phyloP scores from a whole-genome alignment of 2,888 invertebrate genomes.

The Leptopilina myrica region DNA sequence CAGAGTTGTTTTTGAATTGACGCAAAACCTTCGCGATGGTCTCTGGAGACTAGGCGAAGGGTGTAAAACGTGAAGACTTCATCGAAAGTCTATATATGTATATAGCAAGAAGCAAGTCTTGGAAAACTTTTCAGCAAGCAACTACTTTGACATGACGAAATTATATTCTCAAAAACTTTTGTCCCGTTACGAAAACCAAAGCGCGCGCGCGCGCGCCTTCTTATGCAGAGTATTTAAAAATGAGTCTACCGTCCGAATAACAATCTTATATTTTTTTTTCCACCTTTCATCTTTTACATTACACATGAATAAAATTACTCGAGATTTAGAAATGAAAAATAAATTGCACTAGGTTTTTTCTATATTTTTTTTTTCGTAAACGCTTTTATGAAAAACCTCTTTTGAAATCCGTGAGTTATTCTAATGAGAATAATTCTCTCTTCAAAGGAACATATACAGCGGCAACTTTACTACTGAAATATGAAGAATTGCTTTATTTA shows the following conservation, averaged over 20 bases:
- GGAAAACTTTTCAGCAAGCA: slow-evolving; percentile 52
- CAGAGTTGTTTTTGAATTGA: slow-evolving; percentile 31
- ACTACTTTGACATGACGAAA: slow-evolving; percentile 47
- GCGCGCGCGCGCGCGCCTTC: neutral
- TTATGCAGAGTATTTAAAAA: neutral
- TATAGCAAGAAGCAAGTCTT: slow-evolving; percentile 49
- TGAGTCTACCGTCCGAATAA: slow-evolving; percentile 2
- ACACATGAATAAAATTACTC: no score
- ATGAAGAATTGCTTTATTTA: no score
- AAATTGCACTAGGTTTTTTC: no score
- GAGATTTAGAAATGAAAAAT: no score
- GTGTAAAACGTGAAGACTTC: slow-evolving; percentile 21
- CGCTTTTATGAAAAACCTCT: neutral
- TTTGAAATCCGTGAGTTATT: neutral
- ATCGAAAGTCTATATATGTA: neutral
- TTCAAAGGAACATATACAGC: neutral
- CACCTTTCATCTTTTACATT: neutral
- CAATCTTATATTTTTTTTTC: neutral
- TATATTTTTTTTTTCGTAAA: no score
- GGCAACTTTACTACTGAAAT: no score
- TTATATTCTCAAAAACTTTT: slow-evolving; percentile 52
- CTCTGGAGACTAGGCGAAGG: neutral
- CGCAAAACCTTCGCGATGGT: neutral
- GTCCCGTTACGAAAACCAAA: slow-evolving; percentile 13
- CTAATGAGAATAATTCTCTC: no score